phyloP scores from a whole-genome alignment of 2,113 vertebrate species.

The Caracal caracal region DNA sequence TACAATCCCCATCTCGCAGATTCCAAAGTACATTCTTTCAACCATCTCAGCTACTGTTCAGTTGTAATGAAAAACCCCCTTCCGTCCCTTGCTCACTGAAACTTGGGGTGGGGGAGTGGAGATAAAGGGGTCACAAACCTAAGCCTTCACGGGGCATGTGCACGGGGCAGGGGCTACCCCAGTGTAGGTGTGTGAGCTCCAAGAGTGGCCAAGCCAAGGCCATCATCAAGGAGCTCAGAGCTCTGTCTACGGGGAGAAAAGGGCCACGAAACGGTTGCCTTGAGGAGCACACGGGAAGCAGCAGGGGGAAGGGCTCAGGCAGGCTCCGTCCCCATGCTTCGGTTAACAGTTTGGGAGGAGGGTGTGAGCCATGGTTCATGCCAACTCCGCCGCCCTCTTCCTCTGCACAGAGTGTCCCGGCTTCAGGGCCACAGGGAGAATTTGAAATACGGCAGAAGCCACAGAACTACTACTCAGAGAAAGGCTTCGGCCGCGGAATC shows the following conservation, averaged over 20 bases:
- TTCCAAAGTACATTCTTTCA: neutral
- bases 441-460: neutral
- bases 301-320: fast-evolving
- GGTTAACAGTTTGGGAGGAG: neutral
- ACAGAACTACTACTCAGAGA: neutral
- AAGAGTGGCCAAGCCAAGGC: neutral
- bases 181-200: neutral
- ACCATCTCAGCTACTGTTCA: neutral
- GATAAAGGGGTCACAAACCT: too few relatives aligned
- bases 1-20: too few relatives aligned
- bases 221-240: neutral
- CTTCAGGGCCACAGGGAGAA: neutral
- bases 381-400: fast-evolving
- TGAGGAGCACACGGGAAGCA: too few relatives aligned
- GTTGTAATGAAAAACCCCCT: neutral
- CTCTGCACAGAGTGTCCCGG: neutral
- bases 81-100: neutral
- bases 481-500: neutral
- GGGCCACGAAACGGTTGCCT: neutral
- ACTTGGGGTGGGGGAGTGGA: fast-evolving
- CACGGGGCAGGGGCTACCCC: neutral
- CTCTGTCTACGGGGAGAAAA: neutral
- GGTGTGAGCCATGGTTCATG: neutral
- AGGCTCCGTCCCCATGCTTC: neutral
- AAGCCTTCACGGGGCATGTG: neutral